These are phyloP conservation scores for Girardinichthys multiradiatus DNA, from an alignment of 2,113 vertebrate species.

Conservation along the genomic window DNA sequence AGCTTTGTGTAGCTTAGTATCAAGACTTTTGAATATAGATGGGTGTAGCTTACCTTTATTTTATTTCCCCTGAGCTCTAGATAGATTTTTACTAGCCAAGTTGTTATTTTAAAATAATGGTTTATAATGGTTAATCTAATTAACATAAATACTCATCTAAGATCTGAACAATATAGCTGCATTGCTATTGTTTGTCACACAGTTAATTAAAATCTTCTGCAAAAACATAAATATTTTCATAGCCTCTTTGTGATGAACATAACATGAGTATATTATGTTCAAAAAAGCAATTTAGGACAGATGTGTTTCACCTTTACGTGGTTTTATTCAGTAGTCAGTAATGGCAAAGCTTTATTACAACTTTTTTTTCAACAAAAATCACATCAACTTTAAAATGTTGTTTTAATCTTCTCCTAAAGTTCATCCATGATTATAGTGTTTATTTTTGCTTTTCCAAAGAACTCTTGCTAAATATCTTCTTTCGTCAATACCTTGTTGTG, in stretches of 20 bases:
- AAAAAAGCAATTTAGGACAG: neutral
- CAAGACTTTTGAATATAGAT: too few species aligned
- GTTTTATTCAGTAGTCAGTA: neutral
- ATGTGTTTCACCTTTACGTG: neutral
- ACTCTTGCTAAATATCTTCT: constrained; percentile 1
- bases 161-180: too few species aligned
- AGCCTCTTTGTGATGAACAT: neutral
- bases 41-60: too few species aligned
- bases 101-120: too few species aligned
- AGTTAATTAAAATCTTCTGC: neutral
- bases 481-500: neutral
- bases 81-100: too few species aligned
- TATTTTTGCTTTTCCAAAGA: neutral
- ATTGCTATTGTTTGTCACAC: too few species aligned
- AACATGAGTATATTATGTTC: neutral
- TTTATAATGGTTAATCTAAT: too few species aligned
- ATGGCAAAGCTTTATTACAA: neutral
- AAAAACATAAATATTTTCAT: neutral
- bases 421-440: neutral
- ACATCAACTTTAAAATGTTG: neutral
- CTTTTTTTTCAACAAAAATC: neutral
- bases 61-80: too few species aligned
- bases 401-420: neutral
- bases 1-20: too few species aligned
- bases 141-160: too few species aligned